phyloP scores from a whole-genome alignment of 2,797 vertebrate genomes.

The Euphonia xanthogaster region DNA sequence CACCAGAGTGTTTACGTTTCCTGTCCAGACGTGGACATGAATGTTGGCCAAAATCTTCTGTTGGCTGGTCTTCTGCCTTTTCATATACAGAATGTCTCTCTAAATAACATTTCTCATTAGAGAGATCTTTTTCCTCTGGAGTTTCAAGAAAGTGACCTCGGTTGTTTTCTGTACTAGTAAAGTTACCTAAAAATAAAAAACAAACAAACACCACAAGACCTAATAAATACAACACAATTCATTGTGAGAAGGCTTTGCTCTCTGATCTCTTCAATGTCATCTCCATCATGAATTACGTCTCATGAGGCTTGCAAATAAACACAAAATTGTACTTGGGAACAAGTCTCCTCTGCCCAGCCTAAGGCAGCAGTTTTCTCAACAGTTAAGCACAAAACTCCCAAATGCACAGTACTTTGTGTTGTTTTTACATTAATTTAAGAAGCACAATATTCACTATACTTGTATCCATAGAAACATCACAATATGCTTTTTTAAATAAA shows the following conservation, averaged over 20 bases:
- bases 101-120: constrained; percentile 70
- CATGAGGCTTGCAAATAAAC: neutral
- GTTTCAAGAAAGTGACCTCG: constrained; percentile 69
- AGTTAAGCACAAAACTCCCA: neutral
- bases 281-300: neutral
- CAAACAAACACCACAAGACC: constrained; percentile 25
- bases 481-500: neutral
- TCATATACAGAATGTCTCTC: constrained; percentile 73
- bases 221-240: constrained; percentile 27
- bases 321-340: neutral
- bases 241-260: neutral
- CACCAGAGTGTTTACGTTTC: constrained; percentile 85
- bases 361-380: neutral
- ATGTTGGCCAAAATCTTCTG: constrained; percentile 69
- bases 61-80: constrained; percentile 61
- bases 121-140: constrained; percentile 71
- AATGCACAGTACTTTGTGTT: neutral
- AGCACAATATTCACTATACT: neutral
- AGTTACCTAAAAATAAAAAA: constrained; percentile 65
- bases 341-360: neutral
- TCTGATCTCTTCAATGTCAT: neutral
- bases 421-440: neutral
- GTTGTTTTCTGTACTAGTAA: constrained; percentile 62
- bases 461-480: constrained; percentile 33
- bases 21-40: constrained; percentile 74